phyloP scores from a whole-genome alignment of 2,797 vertebrate genomes.

The Sus cebifrons region DNA sequence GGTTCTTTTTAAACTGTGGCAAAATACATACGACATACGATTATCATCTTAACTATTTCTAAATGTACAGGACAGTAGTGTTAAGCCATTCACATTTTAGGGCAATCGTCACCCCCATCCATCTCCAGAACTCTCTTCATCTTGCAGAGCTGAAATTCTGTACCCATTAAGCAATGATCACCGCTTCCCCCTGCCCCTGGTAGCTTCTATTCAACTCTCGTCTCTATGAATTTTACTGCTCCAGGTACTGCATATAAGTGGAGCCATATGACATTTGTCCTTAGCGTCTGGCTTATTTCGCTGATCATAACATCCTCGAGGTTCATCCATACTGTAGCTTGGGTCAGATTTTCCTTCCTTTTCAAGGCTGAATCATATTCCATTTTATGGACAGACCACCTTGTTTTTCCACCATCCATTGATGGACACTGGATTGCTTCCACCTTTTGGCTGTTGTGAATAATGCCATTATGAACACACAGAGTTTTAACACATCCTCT shows the following conservation, averaged over 20 bases:
- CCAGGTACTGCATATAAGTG: rapidly evolving
- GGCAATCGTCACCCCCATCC: not conserved
- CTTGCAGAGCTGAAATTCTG: not conserved
- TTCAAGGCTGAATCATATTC: not conserved
- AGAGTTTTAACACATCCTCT: not conserved
- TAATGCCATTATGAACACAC: not conserved
- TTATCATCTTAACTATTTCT: not conserved
- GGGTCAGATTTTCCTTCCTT: not conserved
- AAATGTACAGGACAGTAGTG: too few species aligned
- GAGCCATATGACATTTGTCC: not conserved
- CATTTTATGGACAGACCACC: rapidly evolving
- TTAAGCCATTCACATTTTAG: not conserved
- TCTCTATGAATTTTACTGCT: not conserved
- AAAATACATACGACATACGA: not conserved
- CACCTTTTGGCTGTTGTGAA: not conserved
- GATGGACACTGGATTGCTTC: not conserved
- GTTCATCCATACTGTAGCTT: not conserved
- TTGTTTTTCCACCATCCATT: not conserved
- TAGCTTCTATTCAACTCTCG: not conserved
- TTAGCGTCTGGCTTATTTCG: not conserved
- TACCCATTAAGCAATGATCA: not conserved
- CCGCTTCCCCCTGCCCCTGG: too few species aligned
- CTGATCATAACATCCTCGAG: not conserved
- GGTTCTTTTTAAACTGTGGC: not conserved
- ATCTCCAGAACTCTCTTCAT: not conserved